phyloP scores from a whole-genome alignment of 2,888 invertebrate species.

The Cheiracanthium punctorium region DNA sequence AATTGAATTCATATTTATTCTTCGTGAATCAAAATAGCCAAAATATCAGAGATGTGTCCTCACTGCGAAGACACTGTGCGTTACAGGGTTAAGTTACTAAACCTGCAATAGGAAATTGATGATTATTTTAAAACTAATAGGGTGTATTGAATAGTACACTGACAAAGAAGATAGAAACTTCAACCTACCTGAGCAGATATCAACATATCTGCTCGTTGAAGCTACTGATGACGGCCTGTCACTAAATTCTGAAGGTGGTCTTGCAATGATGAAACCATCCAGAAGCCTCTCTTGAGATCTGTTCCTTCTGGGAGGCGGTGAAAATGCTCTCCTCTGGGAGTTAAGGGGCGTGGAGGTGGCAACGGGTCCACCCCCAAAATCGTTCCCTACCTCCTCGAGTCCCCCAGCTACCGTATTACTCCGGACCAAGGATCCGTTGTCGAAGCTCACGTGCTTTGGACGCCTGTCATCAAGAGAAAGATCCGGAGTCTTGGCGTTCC shows the following conservation, averaged over 20 bases:
- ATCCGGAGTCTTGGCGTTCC: constrained; percentile 69
- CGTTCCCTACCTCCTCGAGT: constrained; percentile 64
- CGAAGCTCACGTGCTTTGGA: constrained; percentile 91
- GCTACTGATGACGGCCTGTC: constrained; percentile 41
- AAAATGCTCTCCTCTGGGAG: constrained; percentile 54
- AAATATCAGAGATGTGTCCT: too few relatives aligned
- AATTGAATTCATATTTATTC: too few relatives aligned
- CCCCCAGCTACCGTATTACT: constrained; percentile 80
- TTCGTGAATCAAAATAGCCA: too few relatives aligned
- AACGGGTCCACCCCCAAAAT: constrained; percentile 52
- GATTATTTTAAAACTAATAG: too few relatives aligned
- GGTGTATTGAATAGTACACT: too few relatives aligned
- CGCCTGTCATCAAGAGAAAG: constrained; percentile 75
- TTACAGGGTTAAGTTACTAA: too few relatives aligned
- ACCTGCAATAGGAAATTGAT: too few relatives aligned
- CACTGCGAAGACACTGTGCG: too few relatives aligned
- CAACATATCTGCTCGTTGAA: constrained; percentile 30
- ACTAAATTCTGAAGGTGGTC: constrained; percentile 46
- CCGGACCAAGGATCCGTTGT: constrained; percentile 80
- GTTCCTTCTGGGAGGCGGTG: constrained; percentile 69
- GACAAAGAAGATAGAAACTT: too few relatives aligned
- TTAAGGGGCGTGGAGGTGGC: constrained; percentile 66
- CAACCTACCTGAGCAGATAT: constrained; percentile 27
- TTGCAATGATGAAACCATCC: constrained; percentile 61
- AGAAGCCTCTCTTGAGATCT: constrained; percentile 72